phyloP scores from a whole-genome alignment of 1,140 invertebrate genomes.

The Zaprionus camerounensis region DNA sequence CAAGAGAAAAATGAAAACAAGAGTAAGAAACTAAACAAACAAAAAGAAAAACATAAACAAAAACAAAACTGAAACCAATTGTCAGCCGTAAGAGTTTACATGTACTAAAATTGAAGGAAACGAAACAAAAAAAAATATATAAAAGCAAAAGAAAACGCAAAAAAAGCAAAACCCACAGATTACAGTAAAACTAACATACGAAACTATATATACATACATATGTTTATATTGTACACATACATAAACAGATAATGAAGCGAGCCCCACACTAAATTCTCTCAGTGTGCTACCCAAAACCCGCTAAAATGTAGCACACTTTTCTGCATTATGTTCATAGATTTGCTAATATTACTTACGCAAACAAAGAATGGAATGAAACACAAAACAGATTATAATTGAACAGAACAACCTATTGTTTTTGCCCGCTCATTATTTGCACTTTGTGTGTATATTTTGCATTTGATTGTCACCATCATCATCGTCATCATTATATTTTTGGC shows the following conservation, averaged over 20 bases:
- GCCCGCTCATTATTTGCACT: constrained; percentile 2
- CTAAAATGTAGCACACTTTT: constrained; percentile 2
- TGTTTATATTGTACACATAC: constrained; percentile 6
- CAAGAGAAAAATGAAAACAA: constrained; percentile 22
- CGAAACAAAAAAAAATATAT: constrained; percentile 18
- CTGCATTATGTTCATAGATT: neutral
- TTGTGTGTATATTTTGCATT: constrained; percentile 56
- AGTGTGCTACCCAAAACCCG: neutral
- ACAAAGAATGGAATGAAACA: constrained; percentile 49
- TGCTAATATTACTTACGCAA: constrained; percentile 47
- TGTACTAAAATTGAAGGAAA: constrained; percentile 33
- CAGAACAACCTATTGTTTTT: constrained; percentile 38
- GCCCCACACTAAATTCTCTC: constrained; percentile 19
- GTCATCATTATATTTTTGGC: constrained; percentile 26
- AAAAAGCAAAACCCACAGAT: constrained; percentile 14
- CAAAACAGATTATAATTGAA: neutral
- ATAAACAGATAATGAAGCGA: constrained; percentile 4
- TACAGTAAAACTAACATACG: constrained; percentile 19
- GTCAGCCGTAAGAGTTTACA: constrained; percentile 43
- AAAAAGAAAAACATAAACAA: neutral
- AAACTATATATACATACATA: constrained; percentile 9
- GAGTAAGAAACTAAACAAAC: too few species aligned
- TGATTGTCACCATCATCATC: constrained; percentile 40
- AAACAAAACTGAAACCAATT: constrained; percentile 28
- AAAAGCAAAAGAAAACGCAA: constrained; percentile 15